These are phyloP conservation scores for Callaeas wilsoni DNA, from an alignment of 2,113 vertebrate genomes.

Conservation along the genomic window DNA sequence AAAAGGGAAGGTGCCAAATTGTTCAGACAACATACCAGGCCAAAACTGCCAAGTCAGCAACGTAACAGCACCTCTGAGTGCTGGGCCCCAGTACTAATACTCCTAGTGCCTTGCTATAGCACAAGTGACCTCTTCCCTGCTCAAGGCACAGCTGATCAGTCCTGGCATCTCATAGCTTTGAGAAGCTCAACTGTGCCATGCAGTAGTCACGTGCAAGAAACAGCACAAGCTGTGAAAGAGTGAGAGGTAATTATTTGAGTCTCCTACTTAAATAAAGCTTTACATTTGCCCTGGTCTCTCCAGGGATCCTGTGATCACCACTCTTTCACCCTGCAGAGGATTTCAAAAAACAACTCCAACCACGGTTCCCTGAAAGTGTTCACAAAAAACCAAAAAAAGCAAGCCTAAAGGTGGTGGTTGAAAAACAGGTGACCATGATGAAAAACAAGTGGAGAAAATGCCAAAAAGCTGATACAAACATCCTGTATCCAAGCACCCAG, in stretches of 20 bases:
- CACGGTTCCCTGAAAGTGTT: not conserved
- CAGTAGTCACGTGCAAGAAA: not conserved
- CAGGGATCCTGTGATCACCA: not conserved
- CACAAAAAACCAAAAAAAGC: not conserved
- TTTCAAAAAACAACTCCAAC: not conserved
- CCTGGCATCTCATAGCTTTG: not conserved
- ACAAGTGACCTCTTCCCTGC: not conserved
- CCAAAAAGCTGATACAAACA: not conserved
- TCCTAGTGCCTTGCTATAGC: not conserved
- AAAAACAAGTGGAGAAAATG: not conserved
- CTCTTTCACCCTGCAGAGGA: not conserved
- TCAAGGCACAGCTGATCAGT: not conserved
- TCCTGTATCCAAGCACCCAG: not conserved
- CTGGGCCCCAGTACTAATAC: not conserved
- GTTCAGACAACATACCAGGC: not conserved
- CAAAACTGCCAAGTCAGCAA: not conserved
- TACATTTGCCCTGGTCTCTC: not conserved
- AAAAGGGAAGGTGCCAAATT: not conserved
- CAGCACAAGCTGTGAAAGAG: not conserved
- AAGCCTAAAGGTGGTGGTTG: not conserved
- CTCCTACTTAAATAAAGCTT: not conserved
- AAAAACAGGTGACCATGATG: not conserved
- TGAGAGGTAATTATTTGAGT: not conserved
- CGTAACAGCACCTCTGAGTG: not conserved
- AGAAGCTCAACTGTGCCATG: fast-evolving